Evolutionary conservation across 2,888 invertebrate species (phyloP), one percentile per base, ranked within the genome.

Genomic region (Andrena camellia): DNA sequence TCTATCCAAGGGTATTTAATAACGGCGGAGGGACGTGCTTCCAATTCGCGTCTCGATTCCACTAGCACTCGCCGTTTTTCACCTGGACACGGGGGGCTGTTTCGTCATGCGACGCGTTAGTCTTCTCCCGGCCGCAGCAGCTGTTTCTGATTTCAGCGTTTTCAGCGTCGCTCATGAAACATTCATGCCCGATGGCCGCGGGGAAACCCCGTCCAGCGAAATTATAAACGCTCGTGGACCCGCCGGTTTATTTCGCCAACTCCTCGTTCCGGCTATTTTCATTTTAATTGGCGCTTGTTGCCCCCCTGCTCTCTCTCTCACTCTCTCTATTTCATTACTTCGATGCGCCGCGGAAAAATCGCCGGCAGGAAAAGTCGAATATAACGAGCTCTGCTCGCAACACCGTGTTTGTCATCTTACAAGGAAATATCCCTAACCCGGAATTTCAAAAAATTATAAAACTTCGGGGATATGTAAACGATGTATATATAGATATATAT

Each of bases 201-300:
- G 69, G 75, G 74, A 83, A 78, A 42, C 42, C 42, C 42, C 42
- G 66, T 72, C 57, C 68, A 68, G 13, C 31, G 67, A 83, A 78
- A 84, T 84, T 82, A 84, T 82, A 82, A 84, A 78, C 70, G 35
- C 50, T 8, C 71, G 63, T 29, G 67, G 54, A 33, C 59, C 62
- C 6, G 23, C 42, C 67, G 59, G 50, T 73, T 69, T 66, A 72
- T 66, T 71, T 64, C 81, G 67, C 81, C 13, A 8, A 26, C 63
- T 26, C 42, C 50, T 29, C 23, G 67, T n/a, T 52, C n/a, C 62
- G 66, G 57, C 66, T 70, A 71, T 82, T 83, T 83, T 83, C 81
- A 78, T 81, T 81, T 81, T 81, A 83, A 83, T 83, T 71, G 83
- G 26, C 73, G 70, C 62, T 70, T 62, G 62, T 70, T 70, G 33